Percentiles rank a stretch among this genome's conserved stretches.
Conservation (phyloP, 2,888 invertebrate species). For the Metalampra italica region DNA sequence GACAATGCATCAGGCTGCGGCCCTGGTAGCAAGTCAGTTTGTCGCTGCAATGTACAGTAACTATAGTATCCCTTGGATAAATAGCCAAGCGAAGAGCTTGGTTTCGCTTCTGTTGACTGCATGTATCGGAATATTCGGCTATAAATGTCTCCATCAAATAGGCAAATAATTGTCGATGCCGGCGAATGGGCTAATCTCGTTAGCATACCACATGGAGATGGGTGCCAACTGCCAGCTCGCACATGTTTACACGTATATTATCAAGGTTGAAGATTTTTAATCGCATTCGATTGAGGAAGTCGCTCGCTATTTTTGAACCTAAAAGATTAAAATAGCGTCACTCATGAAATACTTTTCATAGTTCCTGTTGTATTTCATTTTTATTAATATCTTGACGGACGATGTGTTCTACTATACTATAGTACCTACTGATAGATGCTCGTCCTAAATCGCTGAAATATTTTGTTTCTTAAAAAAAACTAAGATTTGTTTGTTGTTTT, state of each 20-base stretch:
- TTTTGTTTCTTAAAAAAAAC: neutral
- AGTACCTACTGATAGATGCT: no score
- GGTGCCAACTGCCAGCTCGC: constrained; percentile 44
- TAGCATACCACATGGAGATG: constrained; percentile 45
- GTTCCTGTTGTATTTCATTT: constrained; percentile 5
- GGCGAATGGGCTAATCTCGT: constrained; percentile 44
- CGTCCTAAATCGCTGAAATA: no score
- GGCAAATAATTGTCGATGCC: constrained; percentile 39
- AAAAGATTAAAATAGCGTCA: constrained; percentile 11
- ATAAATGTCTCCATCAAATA: constrained; percentile 41
- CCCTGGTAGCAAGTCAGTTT: no score
- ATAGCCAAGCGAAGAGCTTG: no score
- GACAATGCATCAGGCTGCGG: no score
- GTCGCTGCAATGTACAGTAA: no score
- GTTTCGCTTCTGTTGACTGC: neutral
- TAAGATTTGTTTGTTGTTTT: no score
- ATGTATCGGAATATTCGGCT: constrained; percentile 12
- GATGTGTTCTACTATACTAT: neutral
- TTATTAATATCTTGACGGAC: constrained; percentile 5
- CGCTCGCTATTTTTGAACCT: constrained; percentile 12
- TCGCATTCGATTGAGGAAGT: constrained; percentile 27
- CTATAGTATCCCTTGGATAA: no score
- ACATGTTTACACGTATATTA: constrained; percentile 30
- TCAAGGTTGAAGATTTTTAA: constrained; percentile 40
- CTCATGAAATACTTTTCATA: constrained; percentile 5